A percentile compares a stretch with the other conserved stretches of the same genome.
These are phyloP conservation scores for Oconnorella tubifera DNA, from an alignment of 2,888 invertebrate genomes.

Conservation along the genomic window DNA sequence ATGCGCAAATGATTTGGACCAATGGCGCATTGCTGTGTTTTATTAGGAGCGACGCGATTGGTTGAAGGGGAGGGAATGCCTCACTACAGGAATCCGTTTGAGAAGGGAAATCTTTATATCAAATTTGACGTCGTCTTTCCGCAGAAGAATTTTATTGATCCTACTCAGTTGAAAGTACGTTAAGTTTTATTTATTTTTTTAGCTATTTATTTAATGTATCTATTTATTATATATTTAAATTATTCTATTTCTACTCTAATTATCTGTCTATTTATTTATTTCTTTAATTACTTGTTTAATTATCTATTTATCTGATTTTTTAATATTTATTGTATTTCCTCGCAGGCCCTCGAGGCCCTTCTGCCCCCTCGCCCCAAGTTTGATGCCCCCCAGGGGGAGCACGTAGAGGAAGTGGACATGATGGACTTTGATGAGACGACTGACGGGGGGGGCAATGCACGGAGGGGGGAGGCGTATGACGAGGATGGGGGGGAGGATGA, in stretches of 20 bases:
- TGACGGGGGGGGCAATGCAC: too few relatives aligned
- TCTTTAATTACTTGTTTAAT: too few relatives aligned
- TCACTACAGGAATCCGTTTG: slow-evolving; percentile 74
- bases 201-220: too few relatives aligned
- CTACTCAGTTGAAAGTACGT: slow-evolving; percentile 62
- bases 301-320: too few relatives aligned
- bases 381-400: slow-evolving; percentile 70
- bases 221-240: too few relatives aligned
- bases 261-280: too few relatives aligned
- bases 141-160: slow-evolving; percentile 66
- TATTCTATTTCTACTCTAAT: too few relatives aligned
- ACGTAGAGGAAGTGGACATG: slow-evolving; percentile 81
- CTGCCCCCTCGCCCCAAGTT: neutral
- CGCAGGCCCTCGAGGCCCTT: neutral
- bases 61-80: slow-evolving; percentile 89
- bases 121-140: slow-evolving; percentile 85
- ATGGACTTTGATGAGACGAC: slow-evolving; percentile 69
- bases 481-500: slow-evolving; percentile 68
- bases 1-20: too few relatives aligned
- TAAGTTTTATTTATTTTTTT: too few relatives aligned
- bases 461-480: slow-evolving; percentile 68
- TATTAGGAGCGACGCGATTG: slow-evolving; percentile 65
- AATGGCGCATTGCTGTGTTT: too few relatives aligned
- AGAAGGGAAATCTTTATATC: slow-evolving; percentile 80
- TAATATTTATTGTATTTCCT: neutral